These are phyloP conservation scores for Solenodon paradoxus DNA, from an alignment of 2,113 vertebrate species.

Conservation along the genomic window DNA sequence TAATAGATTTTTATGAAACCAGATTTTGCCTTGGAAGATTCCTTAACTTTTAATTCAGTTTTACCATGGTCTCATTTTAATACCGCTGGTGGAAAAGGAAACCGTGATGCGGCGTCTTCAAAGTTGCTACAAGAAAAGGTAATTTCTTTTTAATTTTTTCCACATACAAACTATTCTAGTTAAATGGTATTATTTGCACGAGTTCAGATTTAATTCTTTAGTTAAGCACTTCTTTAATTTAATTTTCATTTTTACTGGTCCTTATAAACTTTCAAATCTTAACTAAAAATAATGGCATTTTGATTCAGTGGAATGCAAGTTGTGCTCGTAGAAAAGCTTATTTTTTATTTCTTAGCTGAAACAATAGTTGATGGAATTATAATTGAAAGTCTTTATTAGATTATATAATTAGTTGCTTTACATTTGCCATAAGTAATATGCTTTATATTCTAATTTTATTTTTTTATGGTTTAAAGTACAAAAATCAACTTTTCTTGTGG, in stretches of 20 bases:
- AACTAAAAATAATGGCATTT: conserved; percentile 40
- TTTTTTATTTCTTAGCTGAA: background rate
- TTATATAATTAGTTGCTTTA: conserved; percentile 28
- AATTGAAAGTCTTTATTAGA: conserved; percentile 1
- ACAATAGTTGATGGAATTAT: conserved; percentile 28
- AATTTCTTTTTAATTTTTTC: conserved; percentile 45
- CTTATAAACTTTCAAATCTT: background rate
- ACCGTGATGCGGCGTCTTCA: conserved; percentile 92
- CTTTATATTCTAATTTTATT: conserved; percentile 23
- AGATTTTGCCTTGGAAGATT: conserved; percentile 96
- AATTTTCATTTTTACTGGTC: conserved; percentile 27
- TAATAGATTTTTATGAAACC: conserved; percentile 98
- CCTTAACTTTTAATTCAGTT: conserved; percentile 93
- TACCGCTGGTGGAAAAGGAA: conserved; percentile 92
- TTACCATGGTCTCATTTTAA: conserved; percentile 99
- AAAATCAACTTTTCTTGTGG: conserved; percentile 27
- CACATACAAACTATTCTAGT: background rate
- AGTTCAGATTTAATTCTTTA: conserved; percentile 48
- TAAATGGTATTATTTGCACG: background rate
- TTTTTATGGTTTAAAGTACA: conserved; percentile 41
- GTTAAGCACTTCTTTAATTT: conserved; percentile 23
- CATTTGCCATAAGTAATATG: background rate
- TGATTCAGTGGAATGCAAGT: background rate
- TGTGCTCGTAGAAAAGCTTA: conserved; percentile 9
- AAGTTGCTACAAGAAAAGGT: conserved; percentile 98